Base-by-base conservation (phyloP, 2,797 vertebrate species). In the Pangasius macronema region DNA sequence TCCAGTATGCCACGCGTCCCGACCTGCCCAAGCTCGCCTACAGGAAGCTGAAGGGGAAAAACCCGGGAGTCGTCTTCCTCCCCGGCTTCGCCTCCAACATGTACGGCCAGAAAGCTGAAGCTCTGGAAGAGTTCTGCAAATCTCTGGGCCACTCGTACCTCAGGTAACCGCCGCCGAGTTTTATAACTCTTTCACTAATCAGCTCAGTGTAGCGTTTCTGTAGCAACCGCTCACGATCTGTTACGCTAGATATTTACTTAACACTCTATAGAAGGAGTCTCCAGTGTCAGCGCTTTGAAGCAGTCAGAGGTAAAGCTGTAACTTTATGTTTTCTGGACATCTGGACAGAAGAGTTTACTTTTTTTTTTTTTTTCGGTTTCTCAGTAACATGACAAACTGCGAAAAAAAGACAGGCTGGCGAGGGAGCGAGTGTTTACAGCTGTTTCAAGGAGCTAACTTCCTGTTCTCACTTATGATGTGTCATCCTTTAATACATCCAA, bases 71-170 rank as follows among this genome's bases (percentile, higher is more conserved):
- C 90, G 92, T 99, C 88, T 99, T 97, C 94, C 95, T 99, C 86
- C 97, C 98, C 27, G 98, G 98, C 10, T 97, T 97, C 90, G 95
- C 93, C 81, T 99, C 98, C 90, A 95, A 94, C 92, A 99, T 99
- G 99, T 97, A 96, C 86, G 97, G 97, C 27, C 95, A 93, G 92
- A 99, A 99, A 89, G 99, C 97, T 85, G 91, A 96, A 93, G 97
- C 97, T 0, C 94, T 99, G 90, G 97, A 99, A 91, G 98, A 99
- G 75, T 99, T 98, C 92, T 99, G 98, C 94, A 97, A 49, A 92
- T 99, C 98, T 80, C 93, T 99, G 79, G 99, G 99, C 13, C 98
- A 99, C 92, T 96, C 98, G 36, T 99, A 88, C 91, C 93, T 99
- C 92, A 97, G 99, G 99, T 99, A 95, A 22, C 16, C 13, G 22